Evolutionary conservation across 2,888 invertebrate genomes (phyloP).

Genomic region (Pyrrhia umbra): DNA sequence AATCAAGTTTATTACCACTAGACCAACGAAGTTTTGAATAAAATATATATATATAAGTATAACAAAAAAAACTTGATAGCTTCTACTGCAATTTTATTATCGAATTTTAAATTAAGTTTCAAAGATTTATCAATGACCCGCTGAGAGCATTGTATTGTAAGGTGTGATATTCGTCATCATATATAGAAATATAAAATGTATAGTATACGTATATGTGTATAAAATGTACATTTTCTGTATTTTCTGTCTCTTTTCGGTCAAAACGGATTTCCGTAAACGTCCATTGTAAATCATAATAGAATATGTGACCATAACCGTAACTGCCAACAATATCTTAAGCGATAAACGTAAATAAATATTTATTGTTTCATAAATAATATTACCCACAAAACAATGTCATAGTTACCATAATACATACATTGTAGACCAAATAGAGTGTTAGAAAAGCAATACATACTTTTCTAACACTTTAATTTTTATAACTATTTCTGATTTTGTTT

Average conservation of each 20-base stretch:
- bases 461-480: too few species aligned
- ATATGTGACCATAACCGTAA: constrained; percentile 26
- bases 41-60: too few species aligned
- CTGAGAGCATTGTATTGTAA: too few species aligned
- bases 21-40: too few species aligned
- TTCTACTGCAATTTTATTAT: too few species aligned
- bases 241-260: background rate
- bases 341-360: constrained; percentile 33
- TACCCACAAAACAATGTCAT: constrained; percentile 3
- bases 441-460: background rate
- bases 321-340: constrained; percentile 14
- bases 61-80: too few species aligned
- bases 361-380: constrained; percentile 33
- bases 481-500: too few species aligned
- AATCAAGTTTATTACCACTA: too few species aligned
- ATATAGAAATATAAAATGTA: background rate
- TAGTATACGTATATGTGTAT: background rate
- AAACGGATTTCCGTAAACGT: constrained; percentile 23
- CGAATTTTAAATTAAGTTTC: too few species aligned
- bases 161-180: too few species aligned
- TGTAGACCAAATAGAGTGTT: background rate
- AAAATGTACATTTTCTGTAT: background rate
- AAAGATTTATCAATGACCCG: too few species aligned
- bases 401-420: background rate
- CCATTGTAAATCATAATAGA: constrained; percentile 38